Conservation (phyloP, 2,113 vertebrate species). For the Entelurus aequoreus region DNA sequence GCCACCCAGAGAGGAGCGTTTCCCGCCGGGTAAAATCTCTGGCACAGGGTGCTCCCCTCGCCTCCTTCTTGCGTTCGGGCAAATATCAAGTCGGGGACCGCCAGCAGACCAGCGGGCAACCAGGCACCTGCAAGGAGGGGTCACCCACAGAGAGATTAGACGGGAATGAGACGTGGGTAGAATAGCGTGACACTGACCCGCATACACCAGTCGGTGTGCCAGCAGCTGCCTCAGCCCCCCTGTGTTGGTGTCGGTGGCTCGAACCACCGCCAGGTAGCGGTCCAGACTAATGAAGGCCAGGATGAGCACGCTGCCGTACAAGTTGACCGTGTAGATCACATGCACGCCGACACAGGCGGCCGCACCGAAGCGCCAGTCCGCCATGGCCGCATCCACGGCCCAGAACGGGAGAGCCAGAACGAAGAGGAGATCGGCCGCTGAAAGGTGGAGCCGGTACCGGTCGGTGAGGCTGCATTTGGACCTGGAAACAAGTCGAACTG, state of each 20-base stretch:
- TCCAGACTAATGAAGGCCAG: constrained; percentile 97
- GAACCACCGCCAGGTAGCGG: constrained; percentile 93
- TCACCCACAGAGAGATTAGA: background rate
- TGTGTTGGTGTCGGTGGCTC: constrained; percentile 91
- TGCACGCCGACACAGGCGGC: constrained; percentile 85
- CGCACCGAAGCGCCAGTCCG: constrained; percentile 85
- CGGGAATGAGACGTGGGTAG: background rate
- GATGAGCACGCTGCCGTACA: constrained; percentile 96
- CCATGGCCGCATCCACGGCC: constrained; percentile 83
- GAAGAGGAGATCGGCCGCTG: constrained; percentile 94
- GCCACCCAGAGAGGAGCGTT: constrained; percentile 74
- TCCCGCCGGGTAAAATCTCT: constrained; percentile 80
- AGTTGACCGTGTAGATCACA: constrained; percentile 92
- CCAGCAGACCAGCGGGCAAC: constrained; percentile 82
- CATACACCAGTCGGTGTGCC: constrained; percentile 86
- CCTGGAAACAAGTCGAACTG: constrained; percentile 34
- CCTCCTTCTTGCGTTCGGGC: constrained; percentile 69
- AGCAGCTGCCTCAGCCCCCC: constrained; percentile 84
- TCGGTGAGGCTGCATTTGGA: constrained; percentile 89
- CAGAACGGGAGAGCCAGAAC: constrained; percentile 94
- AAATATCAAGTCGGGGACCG: constrained; percentile 89
- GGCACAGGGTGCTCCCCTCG: constrained; percentile 73
- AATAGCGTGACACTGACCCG: constrained; percentile 73
- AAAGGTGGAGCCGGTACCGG: constrained; percentile 92
- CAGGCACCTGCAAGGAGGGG: constrained; percentile 49